Base-by-base conservation (phyloP, 2,888 invertebrate species). In the Deilephila elpenor region DNA sequence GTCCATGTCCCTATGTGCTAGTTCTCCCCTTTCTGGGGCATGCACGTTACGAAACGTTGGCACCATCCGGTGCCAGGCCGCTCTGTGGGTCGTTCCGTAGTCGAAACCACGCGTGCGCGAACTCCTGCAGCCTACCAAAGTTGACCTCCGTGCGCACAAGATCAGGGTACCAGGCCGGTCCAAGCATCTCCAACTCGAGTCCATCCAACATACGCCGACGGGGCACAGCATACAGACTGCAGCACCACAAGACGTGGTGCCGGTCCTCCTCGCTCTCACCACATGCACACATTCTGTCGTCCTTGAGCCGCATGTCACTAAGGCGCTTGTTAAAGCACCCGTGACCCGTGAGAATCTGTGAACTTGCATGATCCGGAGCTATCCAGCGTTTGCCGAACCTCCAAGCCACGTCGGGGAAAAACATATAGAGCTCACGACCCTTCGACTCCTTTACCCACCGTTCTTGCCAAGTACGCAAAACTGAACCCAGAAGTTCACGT, bases 401-500 rank as follows among this genome's bases (percentile, higher is more conserved):
- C 0, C 6, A 78, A 29, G 29, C 34, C 44, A 84, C 78, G 25
- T 80, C 76, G 56, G 83, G 82, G 73, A 84, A 84, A 61, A 80
- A 83, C 0, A 73, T 37, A 29, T 70, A 60, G 0, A 82, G 75
- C 1, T 84, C 80, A 61, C 79, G 71, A 0, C 82, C 80, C 29
- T 75, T 75, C 1, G 56, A 70, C 5, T 73, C 71, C 3, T 44
- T n/a, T 0, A 14, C 67, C 80, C 82, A 81, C 29, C 81, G 51
- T 7, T 71, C 71, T 72, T 82, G 78, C 81, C 80, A 80, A 0
- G 34, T 71, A 74, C 78, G 56, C 74, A 79, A 34, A 56, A 53
- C 19, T 37, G n/a, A 59, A n/a, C n/a, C 71, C 19, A 37, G n/a
- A 62, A 20, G 34, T 8, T 72, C 70, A 1, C 29, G n/a, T 0